Percentiles rank a stretch among this genome's conserved stretches.
phyloP scores from a whole-genome alignment of 2,888 invertebrate species.

The Penaeus monodon region DNA sequence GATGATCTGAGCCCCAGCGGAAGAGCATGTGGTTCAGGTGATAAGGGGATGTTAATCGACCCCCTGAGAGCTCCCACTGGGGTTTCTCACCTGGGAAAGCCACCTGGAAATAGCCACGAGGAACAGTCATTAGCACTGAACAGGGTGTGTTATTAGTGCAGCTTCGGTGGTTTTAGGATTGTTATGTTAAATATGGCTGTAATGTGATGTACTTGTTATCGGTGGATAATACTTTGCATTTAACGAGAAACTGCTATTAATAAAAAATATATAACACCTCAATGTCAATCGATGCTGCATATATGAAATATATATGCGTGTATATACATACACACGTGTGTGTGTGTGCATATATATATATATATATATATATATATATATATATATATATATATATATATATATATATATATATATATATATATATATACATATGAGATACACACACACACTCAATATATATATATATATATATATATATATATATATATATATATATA shows the following conservation, averaged over 20 bases:
- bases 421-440: constrained; percentile 67
- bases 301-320: constrained; percentile 30
- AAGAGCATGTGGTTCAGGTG: constrained; percentile 26
- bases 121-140: no score
- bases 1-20: constrained; percentile 39
- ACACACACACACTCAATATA: constrained; percentile 1
- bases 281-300: background rate
- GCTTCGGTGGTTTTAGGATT: no score
- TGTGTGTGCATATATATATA: constrained; percentile 67
- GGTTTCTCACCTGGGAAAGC: background rate
- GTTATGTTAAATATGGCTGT: no score
- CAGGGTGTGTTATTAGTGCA: no score
- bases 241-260: background rate
- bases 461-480: constrained; percentile 36
- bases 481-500: constrained; percentile 74
- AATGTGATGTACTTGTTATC: no score
- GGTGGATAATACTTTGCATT: background rate
- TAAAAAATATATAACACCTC: background rate
- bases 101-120: background rate
- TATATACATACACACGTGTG: constrained; percentile 70
- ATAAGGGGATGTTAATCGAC: constrained; percentile 8
- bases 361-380: constrained; percentile 27
- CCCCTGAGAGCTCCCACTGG: constrained; percentile 4
- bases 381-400: constrained; percentile 5
- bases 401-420: constrained; percentile 67